Percentiles rank a stretch among this genome's conserved stretches.
phyloP scores from a whole-genome alignment of 2,797 vertebrate species.

The Eulemur albifrons region DNA sequence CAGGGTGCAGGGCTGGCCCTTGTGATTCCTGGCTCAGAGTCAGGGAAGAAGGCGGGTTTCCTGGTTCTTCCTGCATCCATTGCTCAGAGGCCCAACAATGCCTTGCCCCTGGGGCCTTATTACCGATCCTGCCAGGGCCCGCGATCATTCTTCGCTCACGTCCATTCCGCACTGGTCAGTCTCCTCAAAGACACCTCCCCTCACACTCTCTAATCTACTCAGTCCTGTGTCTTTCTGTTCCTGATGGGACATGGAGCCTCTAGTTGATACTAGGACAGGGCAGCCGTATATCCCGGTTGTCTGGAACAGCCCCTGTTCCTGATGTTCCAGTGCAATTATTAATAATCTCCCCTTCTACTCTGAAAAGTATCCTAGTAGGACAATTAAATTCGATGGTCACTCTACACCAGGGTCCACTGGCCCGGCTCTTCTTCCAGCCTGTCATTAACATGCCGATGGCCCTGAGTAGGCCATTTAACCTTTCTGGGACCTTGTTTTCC shows the following conservation, averaged over 20 bases:
- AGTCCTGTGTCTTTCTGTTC: conserved; percentile 2
- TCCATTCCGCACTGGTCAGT: neutral
- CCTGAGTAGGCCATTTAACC: neutral
- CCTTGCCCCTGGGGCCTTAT: neutral
- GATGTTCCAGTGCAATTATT: neutral
- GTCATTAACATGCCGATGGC: neutral
- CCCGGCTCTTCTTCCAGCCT: neutral
- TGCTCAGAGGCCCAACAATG: neutral
- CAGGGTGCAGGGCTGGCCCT: neutral
- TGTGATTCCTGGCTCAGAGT: neutral
- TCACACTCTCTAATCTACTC: neutral
- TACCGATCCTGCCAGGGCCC: neutral
- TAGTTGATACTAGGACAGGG: neutral
- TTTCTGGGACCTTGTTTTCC: neutral
- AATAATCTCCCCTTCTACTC: neutral
- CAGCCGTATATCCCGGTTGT: neutral
- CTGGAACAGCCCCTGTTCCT: neutral
- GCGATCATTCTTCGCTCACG: neutral
- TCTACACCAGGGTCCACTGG: neutral
- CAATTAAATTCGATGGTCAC: neutral
- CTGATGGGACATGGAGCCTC: neutral
- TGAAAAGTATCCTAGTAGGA: neutral
- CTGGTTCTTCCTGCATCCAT: neutral
- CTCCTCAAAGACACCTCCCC: neutral
- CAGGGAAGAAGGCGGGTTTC: neutral